A percentile compares a stretch with the other conserved stretches of the same genome.
Conservation (phyloP, 2,797 vertebrate genomes). For the Periparus ater region DNA sequence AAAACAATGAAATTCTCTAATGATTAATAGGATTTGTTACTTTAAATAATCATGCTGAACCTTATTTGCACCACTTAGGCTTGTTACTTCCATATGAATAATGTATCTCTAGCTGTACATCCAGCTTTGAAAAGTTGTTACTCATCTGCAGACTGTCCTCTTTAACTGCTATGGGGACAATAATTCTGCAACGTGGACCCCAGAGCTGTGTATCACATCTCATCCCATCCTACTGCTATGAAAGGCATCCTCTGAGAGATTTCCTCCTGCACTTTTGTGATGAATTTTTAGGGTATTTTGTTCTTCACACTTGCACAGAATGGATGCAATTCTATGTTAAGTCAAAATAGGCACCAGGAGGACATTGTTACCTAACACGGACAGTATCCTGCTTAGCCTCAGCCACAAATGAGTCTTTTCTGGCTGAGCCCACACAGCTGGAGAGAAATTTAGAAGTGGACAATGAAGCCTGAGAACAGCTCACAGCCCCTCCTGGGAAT, state of each 20-base stretch:
- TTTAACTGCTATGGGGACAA: background rate
- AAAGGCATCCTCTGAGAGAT: background rate
- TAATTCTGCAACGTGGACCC: rapidly evolving
- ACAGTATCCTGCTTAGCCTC: background rate
- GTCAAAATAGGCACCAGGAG: background rate
- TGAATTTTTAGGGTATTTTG: background rate
- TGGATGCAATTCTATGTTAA: background rate
- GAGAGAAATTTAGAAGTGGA: background rate
- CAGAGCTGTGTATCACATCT: background rate
- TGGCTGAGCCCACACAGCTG: background rate
- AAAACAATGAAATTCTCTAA: constrained; percentile 18
- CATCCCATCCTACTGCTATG: background rate
- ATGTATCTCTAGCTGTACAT: background rate
- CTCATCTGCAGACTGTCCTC: background rate
- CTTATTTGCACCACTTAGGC: constrained; percentile 3
- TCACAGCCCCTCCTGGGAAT: background rate
- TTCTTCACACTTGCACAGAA: background rate
- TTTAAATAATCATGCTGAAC: constrained; percentile 35
- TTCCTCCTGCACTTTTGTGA: background rate
- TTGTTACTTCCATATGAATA: background rate
- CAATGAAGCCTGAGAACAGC: background rate
- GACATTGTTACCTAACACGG: background rate
- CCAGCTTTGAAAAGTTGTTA: background rate
- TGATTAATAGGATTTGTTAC: constrained; percentile 38
- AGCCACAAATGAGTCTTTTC: background rate